Conservation (phyloP, 2,797 vertebrate genomes). For the Gouania willdenowi region DNA sequence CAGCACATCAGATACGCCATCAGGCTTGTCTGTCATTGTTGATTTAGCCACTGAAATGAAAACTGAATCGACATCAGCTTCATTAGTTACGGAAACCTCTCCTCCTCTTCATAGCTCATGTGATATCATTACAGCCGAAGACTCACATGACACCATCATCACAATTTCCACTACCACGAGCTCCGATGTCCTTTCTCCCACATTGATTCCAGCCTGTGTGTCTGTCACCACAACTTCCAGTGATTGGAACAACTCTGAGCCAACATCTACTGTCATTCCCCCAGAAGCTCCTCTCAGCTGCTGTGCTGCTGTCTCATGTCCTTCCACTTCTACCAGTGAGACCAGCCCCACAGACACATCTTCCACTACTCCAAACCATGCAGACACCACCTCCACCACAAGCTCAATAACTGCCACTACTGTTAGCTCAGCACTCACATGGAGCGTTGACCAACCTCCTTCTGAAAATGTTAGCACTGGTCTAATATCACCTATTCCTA, state of each 20-base stretch:
- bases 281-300: neutral
- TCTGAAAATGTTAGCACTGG: conserved; percentile 7
- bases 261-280: conserved; percentile 7
- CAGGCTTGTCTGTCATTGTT: conserved; percentile 1
- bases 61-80: conserved; percentile 9
- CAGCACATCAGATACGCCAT: conserved; percentile 18
- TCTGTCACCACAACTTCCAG: conserved; percentile 20
- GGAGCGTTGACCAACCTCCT: conserved; percentile 26
- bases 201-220: conserved; percentile 9
- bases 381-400: conserved; percentile 33
- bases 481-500: conserved; percentile 15
- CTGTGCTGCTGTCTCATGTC: conserved; percentile 3
- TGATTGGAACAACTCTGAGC: conserved; percentile 8
- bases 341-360: conserved; percentile 44
- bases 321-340: conserved; percentile 42
- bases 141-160: conserved; percentile 14
- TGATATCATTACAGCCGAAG: conserved; percentile 11
- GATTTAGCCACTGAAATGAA: neutral
- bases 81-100: conserved; percentile 16
- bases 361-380: conserved; percentile 28
- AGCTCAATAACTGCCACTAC: conserved; percentile 26
- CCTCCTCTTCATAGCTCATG: conserved; percentile 6
- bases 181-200: conserved; percentile 5
- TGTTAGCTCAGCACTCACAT: conserved; percentile 26
- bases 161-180: conserved; percentile 7